A percentile compares a stretch with the other conserved stretches of the same genome.
Evolutionary conservation across 2,888 invertebrate genomes (phyloP).

Genomic region (Campoletis raptor): DNA sequence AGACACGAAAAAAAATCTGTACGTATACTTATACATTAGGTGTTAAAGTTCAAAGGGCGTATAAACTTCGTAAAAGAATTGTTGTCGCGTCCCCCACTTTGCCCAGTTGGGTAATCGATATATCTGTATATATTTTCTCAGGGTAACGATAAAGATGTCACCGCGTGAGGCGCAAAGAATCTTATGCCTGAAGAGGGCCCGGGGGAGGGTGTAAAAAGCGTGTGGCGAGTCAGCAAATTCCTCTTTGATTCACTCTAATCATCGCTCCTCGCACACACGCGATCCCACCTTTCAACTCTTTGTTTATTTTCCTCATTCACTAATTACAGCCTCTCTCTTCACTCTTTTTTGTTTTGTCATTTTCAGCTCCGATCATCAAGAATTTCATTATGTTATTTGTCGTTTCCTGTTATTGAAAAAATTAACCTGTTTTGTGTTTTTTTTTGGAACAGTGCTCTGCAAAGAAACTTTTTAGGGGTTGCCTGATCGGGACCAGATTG

Average conservation of each 20-base stretch:
- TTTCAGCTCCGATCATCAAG: conserved; percentile 1
- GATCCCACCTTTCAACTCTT: conserved; percentile 22
- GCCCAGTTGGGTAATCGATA: not conserved
- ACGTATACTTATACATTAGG: not conserved
- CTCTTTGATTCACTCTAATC: conserved; percentile 61
- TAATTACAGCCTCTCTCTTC: conserved; percentile 55
- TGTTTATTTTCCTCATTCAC: conserved; percentile 40
- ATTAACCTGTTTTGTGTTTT: no score
- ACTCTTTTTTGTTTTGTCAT: conserved; percentile 8
- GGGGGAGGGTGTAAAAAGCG: conserved; percentile 22
- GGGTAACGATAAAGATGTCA: conserved; percentile 77
- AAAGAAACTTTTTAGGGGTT: no score
- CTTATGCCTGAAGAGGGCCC: conserved; percentile 39
- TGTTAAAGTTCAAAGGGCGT: conserved; percentile 26
- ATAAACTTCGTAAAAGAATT: conserved; percentile 3
- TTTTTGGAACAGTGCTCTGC: not conserved
- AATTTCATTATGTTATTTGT: not conserved
- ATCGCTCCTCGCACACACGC: conserved; percentile 33
- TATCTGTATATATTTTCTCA: conserved; percentile 16
- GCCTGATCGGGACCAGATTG: no score
- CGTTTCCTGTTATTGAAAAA: not conserved
- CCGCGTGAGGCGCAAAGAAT: conserved; percentile 73
- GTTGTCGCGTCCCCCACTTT: not conserved
- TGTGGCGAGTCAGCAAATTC: conserved; percentile 80
- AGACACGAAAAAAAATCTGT: conserved; percentile 48